Evolutionary conservation across 1,140 invertebrate genomes (phyloP), one percentile per base, ranked within the genome.

Genomic region (Goniozus legneri): DNA sequence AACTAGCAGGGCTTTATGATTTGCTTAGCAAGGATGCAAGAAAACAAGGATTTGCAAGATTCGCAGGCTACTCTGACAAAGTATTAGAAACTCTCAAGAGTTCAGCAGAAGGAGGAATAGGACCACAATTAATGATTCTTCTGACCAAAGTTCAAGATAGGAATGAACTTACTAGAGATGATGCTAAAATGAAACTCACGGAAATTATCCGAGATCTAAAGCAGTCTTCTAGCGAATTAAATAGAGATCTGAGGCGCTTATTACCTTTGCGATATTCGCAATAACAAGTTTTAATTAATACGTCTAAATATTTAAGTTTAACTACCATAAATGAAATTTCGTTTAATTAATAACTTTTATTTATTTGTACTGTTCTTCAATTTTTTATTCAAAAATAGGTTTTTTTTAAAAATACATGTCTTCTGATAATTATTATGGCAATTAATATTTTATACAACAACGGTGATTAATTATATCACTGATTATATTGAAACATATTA

Each of bases 361-460:
- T n/a, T n/a, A n/a, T n/a, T n/a, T n/a, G n/a, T n/a, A n/a, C n/a
- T n/a, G n/a, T n/a, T n/a, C n/a, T n/a, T n/a, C n/a, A n/a, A 63
- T 65, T 53, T 73, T 73, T 73, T 71, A 71, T 73, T 73, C 56
- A 71, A 73, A 73, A 73, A 73, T 73, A 73, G 63, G 55, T 71
- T 44, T 56, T 58, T 73, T 54, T 69, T 60, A 73, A 73, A 71
- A 73, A 71, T 73, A 73, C 70, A 73, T 62, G 40, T 58, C 16
- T 49, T 31, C 13, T 33, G 32, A 8, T 33, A 7, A 33, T 33
- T 8, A 56, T 65, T 68, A 64, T 70, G 63, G 63, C 65, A 69
- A 67, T 68, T 44, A 58, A 54, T 54, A 61, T 64, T 60, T 54
- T 52, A 60, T 61, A 61, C 48, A 62, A 54, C 62, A 65, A 69